These are phyloP conservation scores for Tautogolabrus adspersus DNA, from an alignment of 2,113 vertebrate genomes.

Conservation along the genomic window DNA sequence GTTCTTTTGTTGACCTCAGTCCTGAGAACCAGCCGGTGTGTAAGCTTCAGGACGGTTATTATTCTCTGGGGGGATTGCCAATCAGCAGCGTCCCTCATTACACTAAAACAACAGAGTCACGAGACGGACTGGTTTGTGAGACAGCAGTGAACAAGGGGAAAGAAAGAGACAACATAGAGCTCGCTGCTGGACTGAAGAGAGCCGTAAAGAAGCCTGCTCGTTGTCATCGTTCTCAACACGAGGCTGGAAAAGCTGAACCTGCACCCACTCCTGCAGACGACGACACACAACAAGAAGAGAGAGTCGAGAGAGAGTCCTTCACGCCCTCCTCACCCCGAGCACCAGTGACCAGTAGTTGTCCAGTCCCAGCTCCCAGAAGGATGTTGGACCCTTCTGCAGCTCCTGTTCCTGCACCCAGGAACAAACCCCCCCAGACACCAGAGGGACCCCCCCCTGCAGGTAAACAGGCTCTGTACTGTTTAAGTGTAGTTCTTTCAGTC, in stretches of 20 bases:
- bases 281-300: background rate
- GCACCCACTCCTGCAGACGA: background rate
- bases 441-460: conserved; percentile 48
- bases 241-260: background rate
- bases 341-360: conserved; percentile 7
- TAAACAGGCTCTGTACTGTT: conserved; percentile 10
- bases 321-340: background rate
- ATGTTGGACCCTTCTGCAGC: background rate
- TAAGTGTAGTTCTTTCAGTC: background rate
- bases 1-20: background rate
- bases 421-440: conserved; percentile 12
- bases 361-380: conserved; percentile 38
- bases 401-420: conserved; percentile 46
- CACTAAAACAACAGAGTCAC: conserved; percentile 37
- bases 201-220: background rate
- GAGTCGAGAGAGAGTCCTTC: background rate
- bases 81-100: conserved; percentile 57
- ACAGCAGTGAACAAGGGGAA: background rate
- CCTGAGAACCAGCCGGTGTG: fast-evolving
- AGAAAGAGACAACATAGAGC: background rate
- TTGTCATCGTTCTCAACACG: conserved; percentile 16
- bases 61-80: conserved; percentile 44
- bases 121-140: conserved; percentile 36
- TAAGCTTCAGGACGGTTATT: conserved; percentile 19
- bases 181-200: background rate